A percentile compares a stretch with the other conserved stretches of the same genome.
These are phyloP conservation scores for Saccostrea glomerata DNA, from an alignment of 1,140 invertebrate genomes.

Conservation along the genomic window DNA sequence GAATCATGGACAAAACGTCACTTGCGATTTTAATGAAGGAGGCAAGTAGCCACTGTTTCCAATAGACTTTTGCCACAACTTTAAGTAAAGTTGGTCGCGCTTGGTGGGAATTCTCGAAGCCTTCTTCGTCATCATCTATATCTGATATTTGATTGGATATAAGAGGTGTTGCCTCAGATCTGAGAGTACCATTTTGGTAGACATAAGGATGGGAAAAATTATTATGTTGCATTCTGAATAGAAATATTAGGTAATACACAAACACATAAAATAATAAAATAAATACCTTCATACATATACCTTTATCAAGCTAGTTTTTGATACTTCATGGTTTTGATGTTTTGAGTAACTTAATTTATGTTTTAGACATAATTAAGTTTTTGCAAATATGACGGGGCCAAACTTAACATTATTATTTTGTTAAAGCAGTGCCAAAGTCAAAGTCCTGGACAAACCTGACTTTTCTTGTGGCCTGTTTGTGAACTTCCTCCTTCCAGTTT, in stretches of 20 bases:
- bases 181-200: not conserved
- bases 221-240: not conserved
- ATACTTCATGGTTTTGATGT: too few species aligned
- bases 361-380: too few species aligned
- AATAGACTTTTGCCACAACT: constrained; percentile 25
- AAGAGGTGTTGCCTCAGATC: not conserved
- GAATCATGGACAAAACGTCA: not conserved
- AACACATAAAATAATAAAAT: too few species aligned
- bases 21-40: constrained; percentile 13
- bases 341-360: too few species aligned
- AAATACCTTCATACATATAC: too few species aligned
- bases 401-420: too few species aligned
- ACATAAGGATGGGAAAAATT: not conserved
- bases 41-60: constrained; percentile 5
- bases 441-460: not conserved
- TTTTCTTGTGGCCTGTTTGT: not conserved
- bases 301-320: too few species aligned
- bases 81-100: constrained; percentile 2
- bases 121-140: not conserved
- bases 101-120: not conserved
- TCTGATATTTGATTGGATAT: constrained; percentile 28
- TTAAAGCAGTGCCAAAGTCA: too few species aligned
- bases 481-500: not conserved
- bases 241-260: too few species aligned
- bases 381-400: too few species aligned